Evolutionary conservation across 1,140 invertebrate genomes (phyloP), one percentile per base, ranked within the genome.

Genomic region (Musca domestica): DNA sequence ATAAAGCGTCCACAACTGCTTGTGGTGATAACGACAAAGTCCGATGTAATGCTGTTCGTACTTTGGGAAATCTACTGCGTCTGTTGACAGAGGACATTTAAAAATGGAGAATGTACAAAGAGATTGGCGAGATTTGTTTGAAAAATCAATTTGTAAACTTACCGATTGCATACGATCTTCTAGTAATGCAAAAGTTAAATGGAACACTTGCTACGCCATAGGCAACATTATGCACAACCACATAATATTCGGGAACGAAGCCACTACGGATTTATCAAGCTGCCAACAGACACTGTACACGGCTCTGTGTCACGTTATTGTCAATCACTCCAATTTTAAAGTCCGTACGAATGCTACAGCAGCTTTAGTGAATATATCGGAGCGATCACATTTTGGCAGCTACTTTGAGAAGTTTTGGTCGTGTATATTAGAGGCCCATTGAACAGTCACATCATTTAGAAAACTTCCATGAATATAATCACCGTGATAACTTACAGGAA

Each of bases 171-270:
- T 89, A 20, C 86, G 83, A 1, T 84, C 85, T 27, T 89, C 89
- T 46, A 88, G 86, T 58, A 90, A 91, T 73, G 92, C 93, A 87
- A 95, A 95, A 83, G 92, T 94, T 9, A 86, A 92, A 54, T 96
- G 94, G 94, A 96, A 95, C 83, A 90, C 93, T 10, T 95, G 94
- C 77, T 91, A 94, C 81, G 93, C 93, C 15, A 78, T 95, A 14
- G 91, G 92, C 20, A 92, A 91, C 72, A 84, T 90, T 49, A 85
- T 93, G 77, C 88, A 87, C 72, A 92, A 92, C 81, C 75, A 83
- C 3, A 73, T 81, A 9, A 77, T 92, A 2, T 88, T 88, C 73
- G 79, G 71, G 0, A 58, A 61, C 1, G 70, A 23, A 25, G 46
- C 6, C 15, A 10, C 19, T 12, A 19, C 54, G 27, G 63, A 66